These are phyloP conservation scores for Morus bassanus DNA, from an alignment of 2,797 vertebrate species.

Conservation along the genomic window DNA sequence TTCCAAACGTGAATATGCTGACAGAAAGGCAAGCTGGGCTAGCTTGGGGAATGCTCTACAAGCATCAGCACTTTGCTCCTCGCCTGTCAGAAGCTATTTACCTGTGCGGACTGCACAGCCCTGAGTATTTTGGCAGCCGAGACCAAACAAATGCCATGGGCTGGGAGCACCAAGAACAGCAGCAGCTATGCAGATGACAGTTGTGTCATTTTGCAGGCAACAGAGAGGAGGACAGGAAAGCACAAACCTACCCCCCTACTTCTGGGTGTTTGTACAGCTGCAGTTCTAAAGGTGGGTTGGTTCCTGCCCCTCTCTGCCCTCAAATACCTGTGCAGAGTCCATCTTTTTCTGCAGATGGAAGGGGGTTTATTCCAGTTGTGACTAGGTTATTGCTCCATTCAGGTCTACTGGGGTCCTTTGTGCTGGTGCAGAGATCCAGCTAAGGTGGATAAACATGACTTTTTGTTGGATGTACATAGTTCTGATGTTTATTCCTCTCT, in stretches of 20 bases:
- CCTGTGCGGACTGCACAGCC: not conserved
- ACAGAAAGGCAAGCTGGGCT: not conserved
- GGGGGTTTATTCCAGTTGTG: not conserved
- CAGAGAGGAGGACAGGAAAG: fast-evolving
- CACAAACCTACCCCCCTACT: not conserved
- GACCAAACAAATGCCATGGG: not conserved
- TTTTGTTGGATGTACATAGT: not conserved
- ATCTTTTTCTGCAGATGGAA: not conserved
- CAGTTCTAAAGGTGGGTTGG: not conserved
- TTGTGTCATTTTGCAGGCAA: not conserved
- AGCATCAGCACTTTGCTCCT: not conserved
- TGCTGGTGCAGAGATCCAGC: not conserved
- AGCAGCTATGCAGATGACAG: not conserved
- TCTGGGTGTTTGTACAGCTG: not conserved
- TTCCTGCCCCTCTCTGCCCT: not conserved
- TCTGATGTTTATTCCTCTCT: not conserved
- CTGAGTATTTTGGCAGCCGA: not conserved
- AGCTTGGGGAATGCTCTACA: not conserved
- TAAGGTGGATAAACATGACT: not conserved
- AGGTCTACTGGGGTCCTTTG: not conserved
- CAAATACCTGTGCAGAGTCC: not conserved
- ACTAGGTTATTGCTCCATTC: not conserved
- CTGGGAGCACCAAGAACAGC: not conserved
- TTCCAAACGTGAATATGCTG: not conserved
- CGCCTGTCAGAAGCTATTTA: not conserved